These are phyloP conservation scores for Macaria notata DNA, from an alignment of 2,888 invertebrate species.

Conservation along the genomic window DNA sequence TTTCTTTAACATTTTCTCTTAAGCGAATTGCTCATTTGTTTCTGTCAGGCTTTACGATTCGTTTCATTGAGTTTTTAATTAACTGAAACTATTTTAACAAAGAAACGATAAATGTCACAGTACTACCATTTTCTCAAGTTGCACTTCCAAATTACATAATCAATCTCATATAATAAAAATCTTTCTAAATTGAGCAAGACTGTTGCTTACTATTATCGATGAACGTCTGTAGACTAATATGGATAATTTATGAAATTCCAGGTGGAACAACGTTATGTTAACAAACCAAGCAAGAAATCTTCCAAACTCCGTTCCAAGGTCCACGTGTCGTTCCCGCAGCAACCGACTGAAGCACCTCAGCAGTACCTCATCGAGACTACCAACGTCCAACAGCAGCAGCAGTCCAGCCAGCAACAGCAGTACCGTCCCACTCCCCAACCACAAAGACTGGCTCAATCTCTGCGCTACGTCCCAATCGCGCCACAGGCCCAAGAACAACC, in stretches of 20 bases:
- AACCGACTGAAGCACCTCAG: slow-evolving; percentile 62
- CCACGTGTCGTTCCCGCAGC: slow-evolving; percentile 51
- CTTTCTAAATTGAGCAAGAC: too few relatives aligned
- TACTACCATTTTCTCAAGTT: too few relatives aligned
- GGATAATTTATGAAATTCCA: slow-evolving; percentile 42
- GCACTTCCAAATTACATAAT: too few relatives aligned
- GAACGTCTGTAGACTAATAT: too few relatives aligned
- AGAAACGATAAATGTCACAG: too few relatives aligned
- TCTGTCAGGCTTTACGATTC: too few relatives aligned
- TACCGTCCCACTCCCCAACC: slow-evolving; percentile 53
- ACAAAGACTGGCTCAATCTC: slow-evolving; percentile 57
- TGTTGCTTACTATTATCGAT: too few relatives aligned
- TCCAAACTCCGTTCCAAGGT: slow-evolving; percentile 67
- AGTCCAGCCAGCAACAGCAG: slow-evolving; percentile 39
- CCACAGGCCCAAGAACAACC: slow-evolving; percentile 46
- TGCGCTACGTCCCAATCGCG: slow-evolving; percentile 59
- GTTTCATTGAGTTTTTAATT: too few relatives aligned
- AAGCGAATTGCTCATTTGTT: too few relatives aligned
- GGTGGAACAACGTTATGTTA: slow-evolving; percentile 70
- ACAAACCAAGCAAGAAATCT: slow-evolving; percentile 68
- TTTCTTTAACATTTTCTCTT: too few relatives aligned
- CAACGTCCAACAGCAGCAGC: slow-evolving; percentile 63
- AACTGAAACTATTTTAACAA: too few relatives aligned
- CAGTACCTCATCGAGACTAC: slow-evolving; percentile 78
- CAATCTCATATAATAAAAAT: too few relatives aligned